Base-by-base conservation (phyloP, 2,797 vertebrate species). In the Danio kyathit region DNA sequence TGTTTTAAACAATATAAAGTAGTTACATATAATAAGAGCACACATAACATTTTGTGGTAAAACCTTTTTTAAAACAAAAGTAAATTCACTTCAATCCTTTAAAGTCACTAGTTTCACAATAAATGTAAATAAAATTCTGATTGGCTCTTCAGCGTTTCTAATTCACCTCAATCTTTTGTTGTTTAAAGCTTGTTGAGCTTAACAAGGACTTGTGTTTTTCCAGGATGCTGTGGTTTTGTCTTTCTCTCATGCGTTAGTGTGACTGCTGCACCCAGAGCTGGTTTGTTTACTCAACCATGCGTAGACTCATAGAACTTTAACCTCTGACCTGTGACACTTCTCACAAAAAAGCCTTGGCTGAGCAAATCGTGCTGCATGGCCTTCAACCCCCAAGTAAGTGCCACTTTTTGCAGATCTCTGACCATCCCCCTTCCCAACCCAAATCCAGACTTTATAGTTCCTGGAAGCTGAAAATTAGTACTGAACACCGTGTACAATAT, bases 311-410 rank as follows among this genome's bases (percentile, higher is more conserved):
- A 76, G 76, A 84, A 63, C 86, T 88, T 29, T 90, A 83, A 90
- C 84, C 89, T 91, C 74, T 90, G 83, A 90, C 88, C 90, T 82
- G 38, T 85, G 52, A 79, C 80, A 82, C 41, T 76, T 76, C 76
- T 52, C 80, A 83, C 82, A 54, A 76, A 76, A 76, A 83, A 79
- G 21, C 46, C 57, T 70, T 40, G 29, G 63, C 69, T 66, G 73
- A 82, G 78, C 81, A 85, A 75, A 79, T 71, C 81, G n/a, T 60
- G 65, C 74, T 44, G 74, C 75, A 43, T 57, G 70, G 73, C 80
- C 66, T 78, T 44, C 44, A 71, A 64, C 74, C 76, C 65, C 67
- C 52, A 13, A 76, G 74, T 64, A 84, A 69, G 82, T 81, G 76
- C 63, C 12, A 17, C 21, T 74, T 80, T 66, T 57, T 41, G 41